Percentiles rank a stretch among this genome's conserved stretches.
phyloP scores from a whole-genome alignment of 2,888 invertebrate species.

The Tiliacea aurago region DNA sequence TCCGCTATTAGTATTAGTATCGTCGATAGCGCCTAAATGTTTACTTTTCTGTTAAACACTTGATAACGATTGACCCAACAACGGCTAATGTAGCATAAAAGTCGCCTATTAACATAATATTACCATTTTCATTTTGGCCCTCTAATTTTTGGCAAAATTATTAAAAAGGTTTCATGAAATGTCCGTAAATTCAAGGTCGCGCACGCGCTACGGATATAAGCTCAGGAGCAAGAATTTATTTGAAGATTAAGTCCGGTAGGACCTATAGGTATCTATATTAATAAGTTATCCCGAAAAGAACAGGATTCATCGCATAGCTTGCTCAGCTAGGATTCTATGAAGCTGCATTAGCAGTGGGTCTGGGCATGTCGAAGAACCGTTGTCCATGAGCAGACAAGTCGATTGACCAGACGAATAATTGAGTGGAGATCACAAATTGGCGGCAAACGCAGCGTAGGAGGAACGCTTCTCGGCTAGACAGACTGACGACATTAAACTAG shows the following conservation, averaged over 20 bases:
- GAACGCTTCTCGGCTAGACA: conserved; percentile 4
- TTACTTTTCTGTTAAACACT: background rate
- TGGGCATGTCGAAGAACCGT: background rate
- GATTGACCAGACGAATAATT: background rate
- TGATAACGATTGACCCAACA: conserved; percentile 5
- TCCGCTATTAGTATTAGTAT: background rate
- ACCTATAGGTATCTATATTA: background rate
- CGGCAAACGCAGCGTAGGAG: background rate
- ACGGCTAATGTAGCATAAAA: background rate
- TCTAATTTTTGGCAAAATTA: background rate
- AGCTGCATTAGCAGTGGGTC: background rate
- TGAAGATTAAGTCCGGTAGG: background rate
- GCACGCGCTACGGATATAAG: background rate
- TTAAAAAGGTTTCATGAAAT: background rate
- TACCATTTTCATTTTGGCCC: background rate
- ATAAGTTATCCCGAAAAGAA: background rate
- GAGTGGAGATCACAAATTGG: background rate
- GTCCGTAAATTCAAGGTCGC: background rate
- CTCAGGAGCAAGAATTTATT: background rate
- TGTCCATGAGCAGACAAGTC: background rate
- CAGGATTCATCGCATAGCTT: background rate
- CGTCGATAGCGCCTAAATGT: background rate
- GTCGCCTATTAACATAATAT: background rate
- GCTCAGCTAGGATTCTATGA: background rate
- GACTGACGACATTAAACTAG: conserved; percentile 4